Base-by-base conservation (phyloP, 2,888 invertebrate genomes). In the Cheilosia vulpina region DNA sequence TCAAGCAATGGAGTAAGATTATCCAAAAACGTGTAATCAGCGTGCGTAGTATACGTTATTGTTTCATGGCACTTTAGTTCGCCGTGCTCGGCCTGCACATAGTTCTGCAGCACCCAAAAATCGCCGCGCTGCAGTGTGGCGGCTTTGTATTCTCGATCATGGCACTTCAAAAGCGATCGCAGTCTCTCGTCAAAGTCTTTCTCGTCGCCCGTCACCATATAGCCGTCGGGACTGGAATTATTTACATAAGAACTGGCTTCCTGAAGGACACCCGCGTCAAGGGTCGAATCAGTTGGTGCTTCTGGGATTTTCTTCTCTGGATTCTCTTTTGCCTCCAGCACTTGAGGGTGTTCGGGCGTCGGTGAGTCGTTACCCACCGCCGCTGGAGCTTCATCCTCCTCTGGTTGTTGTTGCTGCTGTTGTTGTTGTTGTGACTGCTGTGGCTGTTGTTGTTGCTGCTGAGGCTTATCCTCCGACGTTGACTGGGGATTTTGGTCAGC, bases 41-140 rank as follows among this genome's bases (percentile, higher is more conserved):
- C 97, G 92, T 98, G 98, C 15, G 98, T 98, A 43, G 98, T 97
- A 90, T 98, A 97, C 1, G 98, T 98, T 87, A 98, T 94, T 88
- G 95, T 95, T 92, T 97, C 97, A 92, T 96, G 96, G 92, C 97
- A 97, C 90, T 93, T 93, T 63, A 96, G 91, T 53, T 93, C 91
- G 19, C 94, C 94, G 89, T 95, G 95, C 79, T 95, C 95, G 77
- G 97, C 96, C 50, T 94, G 94, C 87, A 97, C 94, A 90, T 96
- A 97, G 93, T 98, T 97, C 92, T 97, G 96, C 82, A 98, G 93
- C 88, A 97, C 97, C 97, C 97, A 97, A 91, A 96, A 97, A 89
- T 96, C 96, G 21, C 96, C 96, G 2, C 96, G 94, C 90, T 96
- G 96, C 72, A 94, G 92, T 53, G 94, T 95, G 88, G 94, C 93